Conservation (phyloP, 2,888 invertebrate genomes). For the Apotomis betuletana region DNA sequence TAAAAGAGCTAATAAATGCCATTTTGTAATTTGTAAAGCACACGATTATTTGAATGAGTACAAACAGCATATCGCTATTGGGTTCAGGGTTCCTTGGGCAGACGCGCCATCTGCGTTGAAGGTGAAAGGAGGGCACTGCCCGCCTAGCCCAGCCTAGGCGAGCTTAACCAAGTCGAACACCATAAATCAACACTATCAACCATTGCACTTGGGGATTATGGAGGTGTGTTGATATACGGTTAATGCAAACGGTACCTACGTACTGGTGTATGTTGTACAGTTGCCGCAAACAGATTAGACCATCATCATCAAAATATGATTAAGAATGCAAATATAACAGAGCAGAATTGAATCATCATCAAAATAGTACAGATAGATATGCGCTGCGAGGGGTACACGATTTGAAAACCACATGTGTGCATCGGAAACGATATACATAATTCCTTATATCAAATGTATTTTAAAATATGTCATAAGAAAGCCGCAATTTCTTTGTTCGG, state of each 20-base stretch:
- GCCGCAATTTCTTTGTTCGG: background rate
- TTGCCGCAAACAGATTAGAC: background rate
- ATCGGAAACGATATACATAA: no score
- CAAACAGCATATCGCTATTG: slow-evolving; percentile 40
- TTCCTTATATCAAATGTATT: no score
- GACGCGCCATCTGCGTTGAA: slow-evolving; percentile 47
- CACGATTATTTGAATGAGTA: slow-evolving; percentile 19
- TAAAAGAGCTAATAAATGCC: background rate
- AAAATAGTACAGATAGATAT: no score
- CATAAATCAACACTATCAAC: slow-evolving; percentile 19
- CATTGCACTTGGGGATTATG: background rate
- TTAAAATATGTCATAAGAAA: no score
- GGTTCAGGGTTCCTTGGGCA: slow-evolving; percentile 58
- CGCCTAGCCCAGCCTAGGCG: slow-evolving; percentile 51
- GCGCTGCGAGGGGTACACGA: background rate
- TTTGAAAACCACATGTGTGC: background rate
- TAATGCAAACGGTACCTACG: background rate
- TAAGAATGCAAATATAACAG: no score
- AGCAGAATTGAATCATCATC: no score
- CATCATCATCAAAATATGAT: background rate
- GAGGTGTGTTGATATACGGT: background rate
- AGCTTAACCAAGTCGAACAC: slow-evolving; percentile 36
- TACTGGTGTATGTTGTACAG: background rate
- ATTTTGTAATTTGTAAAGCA: slow-evolving; percentile 12
- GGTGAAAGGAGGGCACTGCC: slow-evolving; percentile 70